Conservation (phyloP, 2,888 invertebrate genomes). For the Trachelus troglodyta region DNA sequence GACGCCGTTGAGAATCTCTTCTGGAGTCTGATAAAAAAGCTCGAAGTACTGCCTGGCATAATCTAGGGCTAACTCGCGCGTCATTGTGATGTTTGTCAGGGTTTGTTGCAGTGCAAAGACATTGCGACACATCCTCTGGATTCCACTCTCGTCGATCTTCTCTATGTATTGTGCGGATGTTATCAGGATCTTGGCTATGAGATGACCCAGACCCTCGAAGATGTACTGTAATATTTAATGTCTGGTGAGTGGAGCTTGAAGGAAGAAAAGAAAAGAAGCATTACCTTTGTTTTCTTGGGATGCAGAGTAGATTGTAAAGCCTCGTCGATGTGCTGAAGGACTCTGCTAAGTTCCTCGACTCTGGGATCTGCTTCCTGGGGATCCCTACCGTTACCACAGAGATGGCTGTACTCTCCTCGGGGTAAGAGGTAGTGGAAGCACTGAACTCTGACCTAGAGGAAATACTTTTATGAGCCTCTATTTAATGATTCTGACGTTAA, state of each 20-base stretch:
- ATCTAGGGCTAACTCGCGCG: conserved; percentile 85
- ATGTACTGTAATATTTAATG: conserved; percentile 75
- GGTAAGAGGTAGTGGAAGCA: conserved; percentile 93
- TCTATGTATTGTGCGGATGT: conserved; percentile 83
- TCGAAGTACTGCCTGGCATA: conserved; percentile 91
- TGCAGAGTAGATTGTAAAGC: conserved; percentile 80
- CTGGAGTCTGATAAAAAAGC: conserved; percentile 83
- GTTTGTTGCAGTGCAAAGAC: conserved; percentile 88
- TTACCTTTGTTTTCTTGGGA: conserved; percentile 81
- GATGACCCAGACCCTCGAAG: conserved; percentile 89
- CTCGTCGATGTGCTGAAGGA: conserved; percentile 82
- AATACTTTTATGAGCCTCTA: not conserved
- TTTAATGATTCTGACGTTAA: conserved; percentile 9
- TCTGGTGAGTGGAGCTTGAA: too few species aligned
- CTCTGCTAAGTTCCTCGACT: conserved; percentile 81
- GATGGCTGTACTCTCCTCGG: conserved; percentile 54
- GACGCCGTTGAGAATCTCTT: conserved; percentile 84
- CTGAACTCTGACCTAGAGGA: conserved; percentile 83
- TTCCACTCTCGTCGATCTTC: conserved; percentile 82
- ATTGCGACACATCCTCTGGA: conserved; percentile 87
- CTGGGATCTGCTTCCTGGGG: conserved; percentile 82
- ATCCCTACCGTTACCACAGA: conserved; percentile 71
- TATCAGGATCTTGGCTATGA: conserved; percentile 82
- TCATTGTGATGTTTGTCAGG: conserved; percentile 85
- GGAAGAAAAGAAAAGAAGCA: conserved; percentile 40